Percentiles rank a stretch among this genome's conserved stretches.
Conservation (phyloP, 2,113 vertebrate genomes). For the Heptranchias perlo region DNA sequence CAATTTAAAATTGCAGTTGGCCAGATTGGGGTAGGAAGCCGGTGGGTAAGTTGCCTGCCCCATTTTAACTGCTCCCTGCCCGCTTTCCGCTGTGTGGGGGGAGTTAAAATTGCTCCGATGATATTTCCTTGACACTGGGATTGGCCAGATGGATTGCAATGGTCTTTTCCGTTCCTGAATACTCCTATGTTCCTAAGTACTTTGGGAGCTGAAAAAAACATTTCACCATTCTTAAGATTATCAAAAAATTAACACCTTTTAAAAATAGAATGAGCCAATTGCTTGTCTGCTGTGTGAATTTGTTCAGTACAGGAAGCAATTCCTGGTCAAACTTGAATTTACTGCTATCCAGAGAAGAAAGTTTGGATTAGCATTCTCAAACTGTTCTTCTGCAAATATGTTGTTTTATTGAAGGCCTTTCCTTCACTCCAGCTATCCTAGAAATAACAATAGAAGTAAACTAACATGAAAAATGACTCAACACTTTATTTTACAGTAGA, state of each 20-base stretch:
- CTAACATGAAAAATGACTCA: slow-evolving; percentile 17
- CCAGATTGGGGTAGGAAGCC: too few relatives aligned
- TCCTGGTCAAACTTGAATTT: background rate
- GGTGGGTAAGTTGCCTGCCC: too few relatives aligned
- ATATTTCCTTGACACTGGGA: background rate
- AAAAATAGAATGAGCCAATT: background rate
- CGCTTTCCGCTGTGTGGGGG: too few relatives aligned
- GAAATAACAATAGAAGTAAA: slow-evolving; percentile 1
- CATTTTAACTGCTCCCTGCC: too few relatives aligned
- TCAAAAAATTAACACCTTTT: background rate
- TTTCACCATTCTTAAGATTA: background rate
- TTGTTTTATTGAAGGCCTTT: slow-evolving; percentile 13
- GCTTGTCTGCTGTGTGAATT: background rate
- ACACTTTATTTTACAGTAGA: slow-evolving; percentile 17
- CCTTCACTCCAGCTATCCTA: background rate
- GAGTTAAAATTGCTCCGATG: too few relatives aligned
- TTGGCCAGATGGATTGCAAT: background rate
- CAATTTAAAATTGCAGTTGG: too few relatives aligned
- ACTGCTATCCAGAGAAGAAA: background rate
- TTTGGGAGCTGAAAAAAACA: background rate
- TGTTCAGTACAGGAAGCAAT: background rate
- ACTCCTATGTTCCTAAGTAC: background rate
- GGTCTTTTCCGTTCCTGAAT: background rate
- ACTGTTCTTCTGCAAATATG: background rate
- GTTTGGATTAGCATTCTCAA: slow-evolving; percentile 3